A percentile compares a stretch with the other conserved stretches of the same genome.
Evolutionary conservation across 1,140 invertebrate genomes (phyloP).

Genomic region (Mactra quadrangularis): DNA sequence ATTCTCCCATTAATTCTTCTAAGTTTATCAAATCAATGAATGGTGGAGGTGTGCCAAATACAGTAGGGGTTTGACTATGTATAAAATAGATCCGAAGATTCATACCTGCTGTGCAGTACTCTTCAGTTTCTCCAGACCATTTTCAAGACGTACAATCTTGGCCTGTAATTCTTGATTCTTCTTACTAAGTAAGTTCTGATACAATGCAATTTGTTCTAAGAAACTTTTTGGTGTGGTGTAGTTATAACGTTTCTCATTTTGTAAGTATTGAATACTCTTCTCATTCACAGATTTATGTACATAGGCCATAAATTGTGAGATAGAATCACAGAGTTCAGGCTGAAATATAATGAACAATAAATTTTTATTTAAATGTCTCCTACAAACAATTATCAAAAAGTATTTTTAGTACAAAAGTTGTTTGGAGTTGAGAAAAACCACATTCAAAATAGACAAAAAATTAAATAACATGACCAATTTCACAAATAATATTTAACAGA

Average conservation of each 20-base stretch:
- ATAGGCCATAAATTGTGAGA: constrained; percentile 96
- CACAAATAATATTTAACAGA: too few relatives aligned
- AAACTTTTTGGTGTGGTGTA: constrained; percentile 99
- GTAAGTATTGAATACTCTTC: constrained; percentile 93
- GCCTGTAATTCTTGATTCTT: constrained; percentile 92
- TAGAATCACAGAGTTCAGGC: constrained; percentile 80
- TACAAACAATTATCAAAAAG: too few relatives aligned
- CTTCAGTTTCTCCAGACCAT: constrained; percentile 95
- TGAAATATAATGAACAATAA: constrained; percentile 8
- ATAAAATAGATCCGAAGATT: too few relatives aligned
- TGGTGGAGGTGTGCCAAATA: too few relatives aligned
- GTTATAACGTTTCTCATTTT: constrained; percentile 96
- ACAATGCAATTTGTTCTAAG: constrained; percentile 97
- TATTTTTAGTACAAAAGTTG: too few relatives aligned
- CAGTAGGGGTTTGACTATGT: too few relatives aligned
- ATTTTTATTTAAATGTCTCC: constrained; percentile 1
- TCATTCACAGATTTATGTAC: constrained; percentile 96
- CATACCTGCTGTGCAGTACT: constrained; percentile 90
- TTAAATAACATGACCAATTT: too few relatives aligned
- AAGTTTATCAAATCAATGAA: too few relatives aligned
- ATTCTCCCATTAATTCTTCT: too few relatives aligned
- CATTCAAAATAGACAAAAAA: too few relatives aligned
- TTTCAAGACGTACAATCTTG: constrained; percentile 94
- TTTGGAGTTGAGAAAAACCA: too few relatives aligned
- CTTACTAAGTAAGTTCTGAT: constrained; percentile 92